Base-by-base conservation (phyloP, 2,797 vertebrate genomes). In the Myotis planiceps region DNA sequence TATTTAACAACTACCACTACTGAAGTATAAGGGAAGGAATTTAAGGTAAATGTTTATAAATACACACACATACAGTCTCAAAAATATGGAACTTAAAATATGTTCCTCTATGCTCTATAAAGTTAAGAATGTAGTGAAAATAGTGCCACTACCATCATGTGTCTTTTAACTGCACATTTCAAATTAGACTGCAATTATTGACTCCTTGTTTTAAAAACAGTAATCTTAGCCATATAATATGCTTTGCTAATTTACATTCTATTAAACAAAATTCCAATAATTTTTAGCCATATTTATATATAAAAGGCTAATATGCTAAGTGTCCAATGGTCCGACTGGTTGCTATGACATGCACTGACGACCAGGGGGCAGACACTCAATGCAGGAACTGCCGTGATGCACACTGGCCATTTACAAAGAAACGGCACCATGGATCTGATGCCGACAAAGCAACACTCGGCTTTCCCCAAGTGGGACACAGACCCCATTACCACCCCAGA, bases 31-130 rank as follows among this genome's bases (percentile, higher is more conserved):
- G 9, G 27, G 29, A 68, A 84, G 7, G 1, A 34, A 49, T 88
- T 84, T 84, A 82, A 92, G n/a, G 27, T 84, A 90, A 95, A 78
- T 88, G 13, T 74, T 45, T 68, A 32, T 68, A 42, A 10, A 83
- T 16, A 42, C 8, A 39, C 0, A 13, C 16, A 51, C 45, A 74
- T 4, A 32, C n/a, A 74, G 0, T 27, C 0, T 34, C 4, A 71
- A 76, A 76, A 65, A 12, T n/a, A 32, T 27, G 6, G 0, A 37
- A 23, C 5, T 66, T 72, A 39, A 39, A 83, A 90, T 74, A 60
- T 21, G 2, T 39, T 1, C 25, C 18, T 94, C 32, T 71, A 42
- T 9, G 2, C 42, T 42, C 14, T 94, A 23, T 65, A 60, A 94
- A 58, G 66, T 86, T 74, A 82, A 82, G 45, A 85, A 85, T 94